These are phyloP conservation scores for Gymnorhina tibicen DNA, from an alignment of 2,113 vertebrate species.

Conservation along the genomic window DNA sequence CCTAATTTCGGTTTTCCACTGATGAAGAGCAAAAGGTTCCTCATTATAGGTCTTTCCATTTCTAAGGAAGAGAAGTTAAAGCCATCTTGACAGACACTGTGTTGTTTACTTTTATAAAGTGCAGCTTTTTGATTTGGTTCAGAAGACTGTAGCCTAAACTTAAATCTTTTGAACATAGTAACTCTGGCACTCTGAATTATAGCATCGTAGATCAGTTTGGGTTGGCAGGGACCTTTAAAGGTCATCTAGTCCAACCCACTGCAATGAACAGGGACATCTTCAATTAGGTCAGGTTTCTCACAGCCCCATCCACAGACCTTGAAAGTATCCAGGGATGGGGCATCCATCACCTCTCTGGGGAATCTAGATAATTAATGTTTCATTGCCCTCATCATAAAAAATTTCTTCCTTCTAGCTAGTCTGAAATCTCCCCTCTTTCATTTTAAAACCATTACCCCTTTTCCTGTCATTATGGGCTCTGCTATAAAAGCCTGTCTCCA, in stretches of 20 bases:
- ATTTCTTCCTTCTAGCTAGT: not conserved
- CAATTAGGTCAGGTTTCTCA: not conserved
- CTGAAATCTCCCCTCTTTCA: not conserved
- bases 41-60: not conserved
- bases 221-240: not conserved
- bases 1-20: not conserved
- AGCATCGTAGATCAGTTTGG: not conserved
- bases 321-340: not conserved
- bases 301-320: not conserved
- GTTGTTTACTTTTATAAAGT: not conserved
- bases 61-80: not conserved
- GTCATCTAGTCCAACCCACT: accelerated
- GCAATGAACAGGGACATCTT: not conserved
- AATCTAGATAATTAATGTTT: not conserved
- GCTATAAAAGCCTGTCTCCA: not conserved
- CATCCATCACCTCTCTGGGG: not conserved
- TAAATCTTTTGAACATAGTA: not conserved
- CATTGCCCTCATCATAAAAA: not conserved
- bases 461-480: not conserved
- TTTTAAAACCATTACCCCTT: not conserved
- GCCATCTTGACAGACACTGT: not conserved
- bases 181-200: not conserved
- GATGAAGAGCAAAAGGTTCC: not conserved
- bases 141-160: not conserved
- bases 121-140: not conserved